Evolutionary conservation across 2,113 vertebrate genomes (phyloP).

Genomic region (Pollachius pollachius): DNA sequence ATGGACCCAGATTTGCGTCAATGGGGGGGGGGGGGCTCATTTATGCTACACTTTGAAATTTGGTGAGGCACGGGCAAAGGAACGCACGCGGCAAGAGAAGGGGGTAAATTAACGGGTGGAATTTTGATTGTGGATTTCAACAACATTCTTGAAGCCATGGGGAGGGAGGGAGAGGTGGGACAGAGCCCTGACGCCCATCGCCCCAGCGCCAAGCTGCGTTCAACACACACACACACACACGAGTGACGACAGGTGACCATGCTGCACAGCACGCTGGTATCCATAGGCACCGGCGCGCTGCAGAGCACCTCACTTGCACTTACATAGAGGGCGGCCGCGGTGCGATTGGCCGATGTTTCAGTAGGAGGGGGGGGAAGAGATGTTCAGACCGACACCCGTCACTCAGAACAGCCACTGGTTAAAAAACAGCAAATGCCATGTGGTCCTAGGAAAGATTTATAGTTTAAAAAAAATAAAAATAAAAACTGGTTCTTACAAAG

Average conservation of each 20-base stretch:
- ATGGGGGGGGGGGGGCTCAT: slow-evolving; percentile 12
- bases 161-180: slow-evolving; percentile 4
- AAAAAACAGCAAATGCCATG: slow-evolving; percentile 46
- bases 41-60: slow-evolving; percentile 68
- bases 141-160: slow-evolving; percentile 65
- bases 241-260: slow-evolving; percentile 41
- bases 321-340: slow-evolving; percentile 34
- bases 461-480: slow-evolving; percentile 47
- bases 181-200: neutral
- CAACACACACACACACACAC: neutral
- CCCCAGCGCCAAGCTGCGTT: slow-evolving; percentile 55
- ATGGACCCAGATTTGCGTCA: slow-evolving; percentile 25
- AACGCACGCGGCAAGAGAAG: slow-evolving; percentile 14
- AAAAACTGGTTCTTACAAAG: slow-evolving; percentile 46
- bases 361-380: slow-evolving; percentile 28
- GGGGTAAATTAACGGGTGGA: slow-evolving; percentile 37
- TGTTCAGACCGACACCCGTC: slow-evolving; percentile 25
- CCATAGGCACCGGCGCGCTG: slow-evolving; percentile 54
- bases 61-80: slow-evolving; percentile 46
- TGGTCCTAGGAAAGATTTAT: slow-evolving; percentile 60
- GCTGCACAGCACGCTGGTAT: slow-evolving; percentile 51
- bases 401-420: slow-evolving; percentile 33
- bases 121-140: slow-evolving; percentile 65
- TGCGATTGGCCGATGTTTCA: slow-evolving; percentile 19
- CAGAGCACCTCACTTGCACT: slow-evolving; percentile 50